phyloP scores from a whole-genome alignment of 2,113 vertebrate genomes.

The Chaetops frenatus region DNA sequence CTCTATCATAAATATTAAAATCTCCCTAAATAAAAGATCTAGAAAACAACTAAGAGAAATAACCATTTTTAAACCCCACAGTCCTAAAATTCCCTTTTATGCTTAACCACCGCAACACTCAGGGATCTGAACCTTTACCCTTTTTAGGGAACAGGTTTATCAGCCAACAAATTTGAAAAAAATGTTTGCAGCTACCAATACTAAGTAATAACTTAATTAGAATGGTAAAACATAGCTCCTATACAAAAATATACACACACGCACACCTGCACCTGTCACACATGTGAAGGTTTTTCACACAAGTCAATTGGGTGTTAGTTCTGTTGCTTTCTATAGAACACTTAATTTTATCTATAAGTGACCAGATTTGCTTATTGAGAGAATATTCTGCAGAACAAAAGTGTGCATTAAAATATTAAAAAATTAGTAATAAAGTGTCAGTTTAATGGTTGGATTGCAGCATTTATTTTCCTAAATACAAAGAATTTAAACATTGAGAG shows the following conservation, averaged over 20 bases:
- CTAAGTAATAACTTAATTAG: neutral
- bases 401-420: neutral
- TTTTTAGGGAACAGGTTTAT: neutral
- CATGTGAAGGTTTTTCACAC: neutral
- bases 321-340: neutral
- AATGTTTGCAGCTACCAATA: neutral
- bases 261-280: neutral
- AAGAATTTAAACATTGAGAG: neutral
- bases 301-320: neutral
- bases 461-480: neutral
- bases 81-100: neutral
- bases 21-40: neutral
- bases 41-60: neutral
- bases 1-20: neutral
- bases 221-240: neutral
- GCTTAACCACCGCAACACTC: neutral
- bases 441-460: neutral
- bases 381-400: neutral
- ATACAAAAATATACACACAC: neutral
- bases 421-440: neutral
- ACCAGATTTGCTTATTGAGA: neutral
- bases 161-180: neutral
- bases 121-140: neutral
- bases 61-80: neutral
- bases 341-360: neutral